Evolutionary conservation across 2,797 vertebrate species (phyloP).

Genomic region (Brachyalestes nurse): DNA sequence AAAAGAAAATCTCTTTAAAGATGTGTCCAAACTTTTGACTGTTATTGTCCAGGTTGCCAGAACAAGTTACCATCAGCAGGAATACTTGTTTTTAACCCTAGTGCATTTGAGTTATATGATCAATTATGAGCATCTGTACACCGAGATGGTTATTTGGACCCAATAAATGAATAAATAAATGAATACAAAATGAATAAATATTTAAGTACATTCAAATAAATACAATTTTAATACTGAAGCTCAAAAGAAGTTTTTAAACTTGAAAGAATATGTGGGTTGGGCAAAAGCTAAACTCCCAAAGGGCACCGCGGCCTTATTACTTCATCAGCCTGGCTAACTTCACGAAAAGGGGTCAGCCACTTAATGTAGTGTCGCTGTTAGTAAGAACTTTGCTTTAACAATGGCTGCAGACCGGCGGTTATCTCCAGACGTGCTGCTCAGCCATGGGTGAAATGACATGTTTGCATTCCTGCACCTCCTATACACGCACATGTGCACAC

Average conservation of each 20-base stretch:
- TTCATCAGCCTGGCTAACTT: background rate
- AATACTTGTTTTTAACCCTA: background rate
- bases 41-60: background rate
- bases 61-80: background rate
- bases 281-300: background rate
- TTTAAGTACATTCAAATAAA: background rate
- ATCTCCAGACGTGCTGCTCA: slow-evolving; percentile 22
- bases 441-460: slow-evolving; percentile 27
- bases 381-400: slow-evolving; percentile 13
- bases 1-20: background rate
- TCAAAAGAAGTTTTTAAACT: background rate
- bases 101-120: no score
- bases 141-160: no score
- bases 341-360: background rate
- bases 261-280: background rate
- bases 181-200: no score
- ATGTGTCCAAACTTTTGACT: background rate
- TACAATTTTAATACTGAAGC: background rate
- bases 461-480: background rate
- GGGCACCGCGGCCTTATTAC: background rate
- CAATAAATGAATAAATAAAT: no score
- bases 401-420: background rate
- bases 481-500: background rate
- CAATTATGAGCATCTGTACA: background rate
- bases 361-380: background rate